phyloP scores from a whole-genome alignment of 2,888 invertebrate species.

The Geophilus truncorum region DNA sequence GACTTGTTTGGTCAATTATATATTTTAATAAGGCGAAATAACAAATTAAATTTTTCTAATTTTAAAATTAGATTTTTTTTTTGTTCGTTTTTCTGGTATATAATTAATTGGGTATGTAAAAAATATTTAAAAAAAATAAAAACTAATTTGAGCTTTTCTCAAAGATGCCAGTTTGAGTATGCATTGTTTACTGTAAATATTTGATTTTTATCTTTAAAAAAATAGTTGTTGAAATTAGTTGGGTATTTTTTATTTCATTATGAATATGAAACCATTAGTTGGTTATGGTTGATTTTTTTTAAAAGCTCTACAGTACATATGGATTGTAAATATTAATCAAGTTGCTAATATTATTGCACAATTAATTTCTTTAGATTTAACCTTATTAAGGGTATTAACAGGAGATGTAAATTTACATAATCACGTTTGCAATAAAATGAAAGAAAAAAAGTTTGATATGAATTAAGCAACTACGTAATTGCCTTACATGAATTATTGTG shows the following conservation, averaged over 20 bases:
- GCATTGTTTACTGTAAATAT: conserved; percentile 2
- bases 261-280: background rate
- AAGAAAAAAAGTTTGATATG: background rate
- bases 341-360: conserved; percentile 21
- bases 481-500: background rate
- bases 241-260: background rate
- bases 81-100: background rate
- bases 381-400: conserved; percentile 15
- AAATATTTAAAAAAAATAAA: too few relatives aligned
- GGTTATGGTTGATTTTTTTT: background rate
- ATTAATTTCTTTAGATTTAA: background rate
- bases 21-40: background rate
- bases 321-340: conserved; percentile 25
- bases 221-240: background rate
- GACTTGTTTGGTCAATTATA: background rate
- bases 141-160: conserved; percentile 1
- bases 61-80: background rate
- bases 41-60: conserved; percentile 13
- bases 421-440: conserved; percentile 12
- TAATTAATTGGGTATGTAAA: background rate
- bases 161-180: background rate
- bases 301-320: background rate
- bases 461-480: too few relatives aligned
- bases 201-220: background rate
- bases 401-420: conserved; percentile 27